Conservation (phyloP, 2,113 vertebrate genomes). For the Cyphomyrus discorhynchus region DNA sequence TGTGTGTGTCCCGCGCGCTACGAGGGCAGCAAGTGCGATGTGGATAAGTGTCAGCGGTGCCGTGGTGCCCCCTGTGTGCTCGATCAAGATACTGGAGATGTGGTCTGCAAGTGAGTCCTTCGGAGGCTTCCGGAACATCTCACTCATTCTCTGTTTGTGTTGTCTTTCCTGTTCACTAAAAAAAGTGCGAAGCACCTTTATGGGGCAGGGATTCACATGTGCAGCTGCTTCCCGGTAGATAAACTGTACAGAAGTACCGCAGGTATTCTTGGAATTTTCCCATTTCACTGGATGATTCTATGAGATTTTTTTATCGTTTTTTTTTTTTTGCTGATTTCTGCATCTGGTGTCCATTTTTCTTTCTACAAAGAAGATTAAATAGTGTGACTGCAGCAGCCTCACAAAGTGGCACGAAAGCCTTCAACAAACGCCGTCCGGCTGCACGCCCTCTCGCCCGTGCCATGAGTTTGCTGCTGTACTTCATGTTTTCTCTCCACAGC, state of each 20-base stretch:
- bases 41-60: conserved; percentile 70
- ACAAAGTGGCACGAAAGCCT: not conserved
- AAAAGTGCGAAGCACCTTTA: not conserved
- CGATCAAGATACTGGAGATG: conserved; percentile 58
- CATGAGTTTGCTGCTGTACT: not conserved
- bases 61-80: conserved; percentile 68
- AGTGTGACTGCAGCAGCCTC: not conserved
- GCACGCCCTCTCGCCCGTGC: not conserved
- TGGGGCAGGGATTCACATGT: not conserved
- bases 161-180: not conserved
- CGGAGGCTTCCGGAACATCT: no score
- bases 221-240: not conserved
- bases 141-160: not conserved
- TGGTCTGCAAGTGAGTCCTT: conserved; percentile 77
- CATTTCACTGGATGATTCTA: not conserved
- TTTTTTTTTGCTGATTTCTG: not conserved
- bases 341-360: not conserved
- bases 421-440: not conserved
- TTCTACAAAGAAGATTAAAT: not conserved
- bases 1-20: conserved; percentile 71
- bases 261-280: not conserved
- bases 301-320: not conserved
- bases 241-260: not conserved
- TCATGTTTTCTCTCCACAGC: conserved; percentile 46
- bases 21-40: conserved; percentile 72